These are phyloP conservation scores for Conus canariensis DNA, from an alignment of 2,888 invertebrate species.

Conservation along the genomic window DNA sequence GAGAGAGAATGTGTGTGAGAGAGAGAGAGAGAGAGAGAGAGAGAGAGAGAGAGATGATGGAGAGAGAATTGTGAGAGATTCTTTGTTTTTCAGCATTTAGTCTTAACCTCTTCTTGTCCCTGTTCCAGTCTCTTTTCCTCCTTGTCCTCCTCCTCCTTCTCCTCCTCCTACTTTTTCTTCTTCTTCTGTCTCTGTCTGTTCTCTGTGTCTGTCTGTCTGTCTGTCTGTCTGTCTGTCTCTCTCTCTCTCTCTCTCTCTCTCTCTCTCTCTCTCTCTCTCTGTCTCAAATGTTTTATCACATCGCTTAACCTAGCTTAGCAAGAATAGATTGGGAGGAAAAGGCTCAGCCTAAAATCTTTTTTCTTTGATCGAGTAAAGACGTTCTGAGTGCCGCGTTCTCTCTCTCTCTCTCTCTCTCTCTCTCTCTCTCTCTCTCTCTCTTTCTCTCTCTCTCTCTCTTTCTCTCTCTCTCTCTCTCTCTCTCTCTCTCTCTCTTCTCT, in stretches of 20 bases:
- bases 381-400: constrained; percentile 1
- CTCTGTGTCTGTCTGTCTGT: background rate
- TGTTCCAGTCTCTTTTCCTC: background rate
- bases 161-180: background rate
- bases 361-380: too few relatives aligned
- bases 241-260: background rate
- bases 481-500: background rate
- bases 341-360: too few relatives aligned
- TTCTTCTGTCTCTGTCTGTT: background rate
- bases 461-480: background rate
- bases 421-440: background rate
- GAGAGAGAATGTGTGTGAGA: background rate
- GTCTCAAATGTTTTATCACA: too few relatives aligned
- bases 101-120: background rate
- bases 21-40: background rate
- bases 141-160: background rate
- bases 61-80: background rate
- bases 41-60: background rate
- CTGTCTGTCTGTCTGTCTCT: background rate
- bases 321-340: too few relatives aligned
- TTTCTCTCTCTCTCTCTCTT: background rate
- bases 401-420: background rate
- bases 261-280: constrained; percentile 6
- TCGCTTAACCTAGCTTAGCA: too few relatives aligned
- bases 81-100: background rate